These are phyloP conservation scores for Amiota communis DNA, from an alignment of 2,888 invertebrate genomes.

Conservation along the genomic window DNA sequence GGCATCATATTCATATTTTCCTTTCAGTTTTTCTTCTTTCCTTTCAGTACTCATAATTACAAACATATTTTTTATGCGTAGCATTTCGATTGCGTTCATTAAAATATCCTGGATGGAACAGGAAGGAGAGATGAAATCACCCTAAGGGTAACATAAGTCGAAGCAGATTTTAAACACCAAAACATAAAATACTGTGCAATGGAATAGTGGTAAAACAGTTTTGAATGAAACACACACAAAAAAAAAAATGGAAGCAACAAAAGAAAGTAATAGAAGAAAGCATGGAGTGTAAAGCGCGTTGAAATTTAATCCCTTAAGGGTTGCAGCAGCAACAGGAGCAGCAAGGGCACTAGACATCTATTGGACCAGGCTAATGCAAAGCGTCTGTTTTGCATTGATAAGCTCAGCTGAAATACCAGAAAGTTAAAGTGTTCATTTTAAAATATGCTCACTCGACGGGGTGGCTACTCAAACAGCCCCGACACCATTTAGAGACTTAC, in stretches of 20 bases:
- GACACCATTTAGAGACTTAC: not conserved
- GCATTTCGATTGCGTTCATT: conserved; percentile 65
- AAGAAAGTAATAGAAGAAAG: conserved; percentile 15
- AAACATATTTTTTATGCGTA: conserved; percentile 50
- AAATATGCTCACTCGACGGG: conserved; percentile 25
- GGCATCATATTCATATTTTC: not conserved
- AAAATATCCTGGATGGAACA: conserved; percentile 40
- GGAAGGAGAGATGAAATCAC: not conserved
- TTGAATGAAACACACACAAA: not conserved
- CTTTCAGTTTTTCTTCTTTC: too few species aligned
- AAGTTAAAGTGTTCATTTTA: conserved; percentile 28
- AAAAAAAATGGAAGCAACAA: not conserved
- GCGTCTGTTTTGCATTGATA: conserved; percentile 67
- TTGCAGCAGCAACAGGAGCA: conserved; percentile 52
- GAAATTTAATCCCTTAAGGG: conserved; percentile 67
- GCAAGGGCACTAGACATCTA: conserved; percentile 5
- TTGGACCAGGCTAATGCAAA: conserved; percentile 47
- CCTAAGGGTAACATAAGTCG: too few species aligned
- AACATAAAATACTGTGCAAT: conserved; percentile 53
- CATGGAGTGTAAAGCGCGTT: conserved; percentile 42
- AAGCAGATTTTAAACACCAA: conserved; percentile 18
- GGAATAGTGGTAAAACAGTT: not conserved
- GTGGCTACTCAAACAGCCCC: not conserved
- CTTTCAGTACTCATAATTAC: conserved; percentile 48
- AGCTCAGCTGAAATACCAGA: conserved; percentile 53